phyloP scores from a whole-genome alignment of 2,113 vertebrate species.

The Puntigrus tetrazona region DNA sequence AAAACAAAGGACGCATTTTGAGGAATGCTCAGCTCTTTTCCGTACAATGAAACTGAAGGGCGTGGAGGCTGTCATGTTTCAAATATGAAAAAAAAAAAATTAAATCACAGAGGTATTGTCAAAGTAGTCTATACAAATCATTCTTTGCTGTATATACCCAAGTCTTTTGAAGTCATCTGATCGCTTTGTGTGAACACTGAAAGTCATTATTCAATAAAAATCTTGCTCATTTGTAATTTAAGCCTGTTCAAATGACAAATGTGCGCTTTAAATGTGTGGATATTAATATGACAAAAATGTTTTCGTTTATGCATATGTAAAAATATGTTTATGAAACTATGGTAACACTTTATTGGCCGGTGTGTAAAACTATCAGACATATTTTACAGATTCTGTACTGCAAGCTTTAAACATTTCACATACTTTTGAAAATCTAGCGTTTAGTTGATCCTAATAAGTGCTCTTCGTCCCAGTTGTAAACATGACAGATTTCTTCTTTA shows the following conservation, averaged over 20 bases:
- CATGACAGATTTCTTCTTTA: no score
- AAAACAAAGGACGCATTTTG: background rate
- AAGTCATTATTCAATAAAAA: background rate
- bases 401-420: no score
- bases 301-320: no score
- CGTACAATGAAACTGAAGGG: background rate
- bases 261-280: background rate
- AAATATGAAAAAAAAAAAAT: background rate
- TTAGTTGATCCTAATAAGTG: no score
- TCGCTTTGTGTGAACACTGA: background rate
- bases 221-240: background rate
- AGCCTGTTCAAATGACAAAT: background rate
- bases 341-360: no score
- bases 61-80: background rate
- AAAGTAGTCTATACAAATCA: background rate
- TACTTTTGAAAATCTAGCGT: no score
- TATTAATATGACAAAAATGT: no score
- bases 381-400: no score
- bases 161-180: background rate
- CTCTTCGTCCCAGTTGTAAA: no score
- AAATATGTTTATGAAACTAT: no score
- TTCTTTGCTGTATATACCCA: background rate
- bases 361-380: no score
- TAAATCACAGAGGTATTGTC: background rate
- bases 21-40: background rate